Evolutionary conservation across 1,140 invertebrate genomes (phyloP).

Genomic region (Glossosoma conforme): DNA sequence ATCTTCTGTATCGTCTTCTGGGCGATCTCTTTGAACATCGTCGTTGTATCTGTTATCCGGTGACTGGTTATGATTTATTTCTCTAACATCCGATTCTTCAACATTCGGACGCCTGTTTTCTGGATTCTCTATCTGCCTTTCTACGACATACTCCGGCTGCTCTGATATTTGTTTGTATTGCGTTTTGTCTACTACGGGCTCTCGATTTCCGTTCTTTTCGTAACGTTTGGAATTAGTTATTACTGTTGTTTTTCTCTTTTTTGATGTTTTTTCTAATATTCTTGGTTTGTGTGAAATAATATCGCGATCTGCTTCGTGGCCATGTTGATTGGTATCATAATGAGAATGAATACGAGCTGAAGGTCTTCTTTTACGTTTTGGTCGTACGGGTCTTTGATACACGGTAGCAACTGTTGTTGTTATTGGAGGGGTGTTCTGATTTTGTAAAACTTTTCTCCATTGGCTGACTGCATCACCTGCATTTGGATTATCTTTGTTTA

Average conservation of each 20-base stretch:
- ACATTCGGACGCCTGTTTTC: neutral
- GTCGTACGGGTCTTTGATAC: too few species aligned
- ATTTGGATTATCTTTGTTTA: too few species aligned
- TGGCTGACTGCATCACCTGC: too few species aligned
- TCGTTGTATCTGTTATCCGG: constrained; percentile 9
- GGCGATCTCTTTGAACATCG: neutral
- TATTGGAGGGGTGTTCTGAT: neutral
- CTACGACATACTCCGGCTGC: neutral
- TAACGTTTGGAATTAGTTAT: constrained; percentile 31
- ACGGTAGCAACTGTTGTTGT: neutral
- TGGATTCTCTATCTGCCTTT: neutral
- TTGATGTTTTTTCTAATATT: constrained; percentile 32
- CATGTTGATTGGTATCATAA: neutral
- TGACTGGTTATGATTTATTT: neutral
- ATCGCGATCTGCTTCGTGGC: constrained; percentile 3
- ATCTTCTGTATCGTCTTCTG: neutral
- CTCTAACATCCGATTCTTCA: constrained; percentile 17
- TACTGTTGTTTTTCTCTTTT: constrained; percentile 28
- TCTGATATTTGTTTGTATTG: neutral
- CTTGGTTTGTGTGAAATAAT: constrained; percentile 19
- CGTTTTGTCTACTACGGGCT: neutral
- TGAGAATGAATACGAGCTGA: neutral
- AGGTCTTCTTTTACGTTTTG: too few species aligned
- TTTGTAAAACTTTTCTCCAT: too few species aligned
- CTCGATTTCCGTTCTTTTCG: constrained; percentile 8